Base-by-base conservation (phyloP, 2,888 invertebrate species). In the Drosophila nr. medialis region DNA sequence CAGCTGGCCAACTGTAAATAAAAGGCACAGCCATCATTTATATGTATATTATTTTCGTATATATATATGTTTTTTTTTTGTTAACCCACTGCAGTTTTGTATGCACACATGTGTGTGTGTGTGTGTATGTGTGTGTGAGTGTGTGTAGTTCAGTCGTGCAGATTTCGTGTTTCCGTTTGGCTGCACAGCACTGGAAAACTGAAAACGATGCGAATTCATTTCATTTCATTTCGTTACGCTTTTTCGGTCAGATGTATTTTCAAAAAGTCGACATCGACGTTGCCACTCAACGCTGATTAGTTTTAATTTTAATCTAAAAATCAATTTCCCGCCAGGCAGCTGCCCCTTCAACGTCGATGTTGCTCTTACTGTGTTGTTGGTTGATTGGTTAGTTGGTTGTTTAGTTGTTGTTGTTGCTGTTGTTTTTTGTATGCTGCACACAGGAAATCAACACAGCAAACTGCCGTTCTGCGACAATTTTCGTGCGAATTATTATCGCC, bases 301-400 rank as follows among this genome's bases (percentile, higher is more conserved):
- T 91, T 90, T 90, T 91, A 90, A 89, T 89, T 91, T 91, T 91
- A 90, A 90, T 90, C 91, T 87, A 86, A 89, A 90, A 90, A 90
- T 90, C 90, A 91, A 90, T 90, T 90, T 91, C 89, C 90, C 85
- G 91, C 90, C 83, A 64, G 77, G 67, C 84, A 64, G 72, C 61
- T 42, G 70, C 50, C 69, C 67, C 56, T 49, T 65, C 64, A 64
- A 49, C 49, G 70, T 27, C 38, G 55, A 29, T 58, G 21, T 48
- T 73, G 30, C 32, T 67, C 48, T 29, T 61, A 51, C 32, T 54
- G 50, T 54, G 55, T 36, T 24, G 54, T 38, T 38, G 36, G 58
- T 51, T 62, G 7, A 21, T 24, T 45, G 45, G 15, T 45, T 45
- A 45, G 45, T 21, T 45, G 24, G 59, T 40, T 60, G 27, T 38